phyloP scores from a whole-genome alignment of 53 echinoderm and acorn worm species.

The Echinometra lucunter region DNA sequence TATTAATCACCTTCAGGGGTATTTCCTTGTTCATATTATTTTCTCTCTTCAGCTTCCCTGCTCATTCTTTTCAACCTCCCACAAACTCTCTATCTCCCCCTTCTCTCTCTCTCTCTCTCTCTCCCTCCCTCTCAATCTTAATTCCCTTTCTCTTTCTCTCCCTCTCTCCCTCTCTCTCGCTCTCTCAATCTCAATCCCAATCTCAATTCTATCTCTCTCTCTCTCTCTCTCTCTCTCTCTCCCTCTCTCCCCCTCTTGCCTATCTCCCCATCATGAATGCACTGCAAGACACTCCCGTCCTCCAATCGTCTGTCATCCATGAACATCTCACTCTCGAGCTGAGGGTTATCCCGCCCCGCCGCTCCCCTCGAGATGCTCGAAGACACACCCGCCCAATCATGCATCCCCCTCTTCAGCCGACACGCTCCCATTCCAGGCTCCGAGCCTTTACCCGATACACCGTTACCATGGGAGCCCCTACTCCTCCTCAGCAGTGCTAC shows the following conservation, averaged over 20 bases:
- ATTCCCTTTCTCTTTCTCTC: neutral
- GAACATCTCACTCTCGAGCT: neutral
- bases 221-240: neutral
- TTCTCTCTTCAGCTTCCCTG: too few species aligned
- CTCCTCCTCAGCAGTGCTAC: too few species aligned
- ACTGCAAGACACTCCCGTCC: neutral
- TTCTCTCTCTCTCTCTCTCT: neutral
- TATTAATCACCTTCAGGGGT: too few species aligned
- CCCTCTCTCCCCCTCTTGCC: neutral
- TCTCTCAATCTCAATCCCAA: neutral
- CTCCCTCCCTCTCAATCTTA: neutral
- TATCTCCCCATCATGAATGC: neutral
- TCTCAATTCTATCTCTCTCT: neutral
- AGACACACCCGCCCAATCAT: slow-evolving; percentile 7
- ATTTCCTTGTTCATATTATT: too few species aligned
- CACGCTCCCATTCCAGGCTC: slow-evolving; percentile 34
- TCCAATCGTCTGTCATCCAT: neutral
- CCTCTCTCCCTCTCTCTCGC: neutral
- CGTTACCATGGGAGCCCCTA: too few species aligned
- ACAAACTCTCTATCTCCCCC: neutral
- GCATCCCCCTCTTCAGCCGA: slow-evolving; percentile 6
- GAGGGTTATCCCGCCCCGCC: neutral
- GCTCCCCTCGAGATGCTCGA: neutral
- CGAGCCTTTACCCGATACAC: too few species aligned
- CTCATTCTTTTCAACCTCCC: too few species aligned